Evolutionary conservation across 2,888 invertebrate species (phyloP).

Genomic region (Tryphoninae sp.): DNA sequence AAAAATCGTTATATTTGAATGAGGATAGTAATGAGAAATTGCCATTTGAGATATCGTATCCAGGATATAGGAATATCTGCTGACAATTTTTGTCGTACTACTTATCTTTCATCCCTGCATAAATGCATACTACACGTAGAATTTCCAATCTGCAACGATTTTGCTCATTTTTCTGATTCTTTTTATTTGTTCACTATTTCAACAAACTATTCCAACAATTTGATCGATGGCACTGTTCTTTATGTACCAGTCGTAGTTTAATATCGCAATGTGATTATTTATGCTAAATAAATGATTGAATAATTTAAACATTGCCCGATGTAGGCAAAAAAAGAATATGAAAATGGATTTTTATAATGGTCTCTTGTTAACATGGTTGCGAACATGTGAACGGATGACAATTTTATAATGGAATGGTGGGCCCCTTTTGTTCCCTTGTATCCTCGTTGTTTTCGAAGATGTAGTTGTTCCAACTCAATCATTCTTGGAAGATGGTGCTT

Average conservation of each 20-base stretch:
- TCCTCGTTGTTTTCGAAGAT: background rate
- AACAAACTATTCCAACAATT: constrained; percentile 39
- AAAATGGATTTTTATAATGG: constrained; percentile 56
- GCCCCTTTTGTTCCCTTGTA: constrained; percentile 8
- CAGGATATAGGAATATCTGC: background rate
- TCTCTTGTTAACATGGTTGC: constrained; percentile 34
- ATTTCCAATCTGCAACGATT: no score
- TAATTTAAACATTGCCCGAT: constrained; percentile 45
- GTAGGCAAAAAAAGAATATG: constrained; percentile 27
- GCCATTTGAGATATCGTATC: no score
- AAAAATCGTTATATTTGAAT: no score
- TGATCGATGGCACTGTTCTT: constrained; percentile 59
- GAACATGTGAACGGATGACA: no score
- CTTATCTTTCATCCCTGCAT: background rate
- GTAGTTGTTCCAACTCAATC: constrained; percentile 68
- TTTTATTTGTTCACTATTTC: no score
- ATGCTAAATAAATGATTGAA: constrained; percentile 66
- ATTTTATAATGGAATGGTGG: no score
- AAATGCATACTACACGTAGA: no score
- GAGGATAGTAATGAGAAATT: no score
- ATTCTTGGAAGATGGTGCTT: constrained; percentile 70
- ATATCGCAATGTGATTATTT: constrained; percentile 66
- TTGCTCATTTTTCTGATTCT: no score
- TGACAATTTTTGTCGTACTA: background rate
- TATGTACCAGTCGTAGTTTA: constrained; percentile 60